Base-by-base conservation (phyloP, 2,888 invertebrate genomes). In the Phasia obesa region DNA sequence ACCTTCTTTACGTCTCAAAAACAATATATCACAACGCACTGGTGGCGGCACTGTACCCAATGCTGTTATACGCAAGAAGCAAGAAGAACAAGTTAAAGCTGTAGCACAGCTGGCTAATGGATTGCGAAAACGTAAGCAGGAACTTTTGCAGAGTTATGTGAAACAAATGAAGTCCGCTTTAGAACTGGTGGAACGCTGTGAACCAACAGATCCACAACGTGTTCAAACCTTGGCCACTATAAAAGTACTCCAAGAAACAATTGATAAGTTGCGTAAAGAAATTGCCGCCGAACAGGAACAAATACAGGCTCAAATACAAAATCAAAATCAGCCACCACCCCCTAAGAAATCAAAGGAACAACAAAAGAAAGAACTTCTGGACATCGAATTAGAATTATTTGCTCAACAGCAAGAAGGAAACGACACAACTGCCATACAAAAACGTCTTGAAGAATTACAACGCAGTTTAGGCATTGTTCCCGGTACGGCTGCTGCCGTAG, bases 381-480 rank as follows among this genome's bases (percentile, higher is more conserved):
- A 98, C 88, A 96, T 97, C 0, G 98, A 98, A 89, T 91, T 98
- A 88, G 98, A 98, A 89, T 92, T 98, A 85, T 96, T 97, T 87
- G 96, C 96, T 1, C 97, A 97, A 86, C 97, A 97, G 88, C 96
- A 95, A 90, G 94, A 93, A 88, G 98, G 98, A 0, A 96, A 95
- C 73, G 98, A 98, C 86, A 96, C 97, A 0, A 93, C 95, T 0
- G 96, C 96, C 85, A 92, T 98, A 62, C 94, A 95, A 86, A 95
- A 95, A 89, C 95, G 94, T 88, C 93, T 97, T 35, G 93, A 93
- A 7, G 97, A 97, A 85, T 92, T 98, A 69, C 92, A 92, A 80
- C 90, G 91, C n/a, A 91, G 89, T 67, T 87, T 91, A 38, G 89
- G 89, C 15, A 87, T 88, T 51, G 84, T 86, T 15, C 81, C 87